Evolutionary conservation across 2,113 vertebrate genomes (phyloP).

Genomic region (Oreochromis tanganicae): DNA sequence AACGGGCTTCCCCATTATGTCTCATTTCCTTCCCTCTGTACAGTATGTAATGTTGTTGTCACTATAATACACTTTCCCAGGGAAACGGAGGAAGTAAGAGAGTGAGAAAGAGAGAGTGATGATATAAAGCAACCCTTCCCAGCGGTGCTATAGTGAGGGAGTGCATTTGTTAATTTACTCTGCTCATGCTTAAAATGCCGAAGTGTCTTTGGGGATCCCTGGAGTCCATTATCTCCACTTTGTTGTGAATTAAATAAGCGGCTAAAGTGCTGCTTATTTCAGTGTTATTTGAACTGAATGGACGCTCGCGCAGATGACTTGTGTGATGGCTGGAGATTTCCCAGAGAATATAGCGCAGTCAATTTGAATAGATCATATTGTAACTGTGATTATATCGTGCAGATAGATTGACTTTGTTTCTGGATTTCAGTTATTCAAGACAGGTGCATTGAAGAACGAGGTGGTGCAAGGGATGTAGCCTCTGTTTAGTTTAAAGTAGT

Average conservation of each 20-base stretch:
- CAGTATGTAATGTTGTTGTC: constrained; percentile 28
- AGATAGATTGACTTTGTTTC: background rate
- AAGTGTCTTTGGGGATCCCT: constrained; percentile 68
- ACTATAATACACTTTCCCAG: constrained; percentile 32
- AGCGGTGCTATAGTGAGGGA: constrained; percentile 52
- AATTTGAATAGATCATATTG: constrained; percentile 36
- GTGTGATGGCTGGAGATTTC: constrained; percentile 54
- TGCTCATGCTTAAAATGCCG: constrained; percentile 71
- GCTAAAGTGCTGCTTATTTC: constrained; percentile 77
- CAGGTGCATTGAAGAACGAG: background rate
- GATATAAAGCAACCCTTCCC: constrained; percentile 64
- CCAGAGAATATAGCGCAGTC: constrained; percentile 36
- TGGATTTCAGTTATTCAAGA: background rate
- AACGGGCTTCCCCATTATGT: constrained; percentile 38
- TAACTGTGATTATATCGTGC: background rate
- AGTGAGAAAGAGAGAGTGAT: constrained; percentile 38
- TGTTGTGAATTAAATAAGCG: constrained; percentile 82
- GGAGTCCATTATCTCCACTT: constrained; percentile 79
- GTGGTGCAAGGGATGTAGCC: background rate
- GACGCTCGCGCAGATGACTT: constrained; percentile 65
- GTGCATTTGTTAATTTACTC: constrained; percentile 77
- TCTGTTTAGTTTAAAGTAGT: background rate
- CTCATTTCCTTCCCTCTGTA: constrained; percentile 27
- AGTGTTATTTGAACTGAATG: constrained; percentile 76
- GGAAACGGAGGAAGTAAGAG: constrained; percentile 6